A percentile compares a stretch with the other conserved stretches of the same genome.
Evolutionary conservation across 2,113 vertebrate genomes (phyloP).

Genomic region (Calyptomena viridis): DNA sequence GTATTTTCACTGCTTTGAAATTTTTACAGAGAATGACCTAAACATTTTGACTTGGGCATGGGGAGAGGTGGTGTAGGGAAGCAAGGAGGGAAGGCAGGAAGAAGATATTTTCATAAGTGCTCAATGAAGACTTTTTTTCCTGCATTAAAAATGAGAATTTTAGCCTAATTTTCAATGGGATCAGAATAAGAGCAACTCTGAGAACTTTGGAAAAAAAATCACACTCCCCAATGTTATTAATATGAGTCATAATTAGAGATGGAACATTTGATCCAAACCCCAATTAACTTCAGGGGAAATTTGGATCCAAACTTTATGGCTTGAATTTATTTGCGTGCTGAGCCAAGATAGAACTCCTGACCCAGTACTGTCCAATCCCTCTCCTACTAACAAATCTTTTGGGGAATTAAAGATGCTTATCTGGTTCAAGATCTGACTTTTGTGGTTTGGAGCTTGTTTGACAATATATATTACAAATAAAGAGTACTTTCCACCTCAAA

Average conservation of each 20-base stretch:
- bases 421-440: constrained; percentile 43
- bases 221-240: constrained; percentile 40
- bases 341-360: constrained; percentile 56
- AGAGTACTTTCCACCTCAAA: neutral
- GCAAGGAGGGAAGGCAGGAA: neutral
- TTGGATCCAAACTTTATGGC: constrained; percentile 48
- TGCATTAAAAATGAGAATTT: neutral
- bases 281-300: constrained; percentile 63
- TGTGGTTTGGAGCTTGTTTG: constrained; percentile 46
- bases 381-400: constrained; percentile 2
- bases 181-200: neutral
- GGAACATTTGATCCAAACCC: constrained; percentile 58
- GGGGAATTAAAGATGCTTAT: constrained; percentile 22
- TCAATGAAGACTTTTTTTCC: neutral
- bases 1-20: neutral
- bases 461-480: constrained; percentile 10
- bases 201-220: constrained; percentile 42
- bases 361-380: constrained; percentile 21
- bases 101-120: neutral
- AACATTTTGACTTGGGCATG: neutral
- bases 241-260: constrained; percentile 64
- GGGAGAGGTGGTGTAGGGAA: neutral
- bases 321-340: constrained; percentile 35
- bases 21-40: neutral
- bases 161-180: neutral